Conservation (phyloP, 2,797 vertebrate genomes). For the Acanthis flammea region DNA sequence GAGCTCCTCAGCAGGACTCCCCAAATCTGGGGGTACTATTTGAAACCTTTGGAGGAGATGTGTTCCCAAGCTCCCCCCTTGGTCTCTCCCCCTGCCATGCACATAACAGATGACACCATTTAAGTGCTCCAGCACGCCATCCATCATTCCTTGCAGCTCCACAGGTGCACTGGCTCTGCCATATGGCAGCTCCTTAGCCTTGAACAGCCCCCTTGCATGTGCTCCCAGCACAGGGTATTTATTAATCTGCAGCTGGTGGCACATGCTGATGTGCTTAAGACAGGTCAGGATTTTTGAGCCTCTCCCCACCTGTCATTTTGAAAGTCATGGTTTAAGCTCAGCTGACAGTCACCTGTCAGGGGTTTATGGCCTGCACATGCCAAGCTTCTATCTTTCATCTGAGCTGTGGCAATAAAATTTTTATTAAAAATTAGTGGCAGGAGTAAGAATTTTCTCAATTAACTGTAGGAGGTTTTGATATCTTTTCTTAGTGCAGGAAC, state of each 20-base stretch:
- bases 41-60: neutral
- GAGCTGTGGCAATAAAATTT: neutral
- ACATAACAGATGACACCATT: slow-evolving; percentile 50
- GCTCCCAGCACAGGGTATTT: neutral
- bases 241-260: slow-evolving; percentile 3
- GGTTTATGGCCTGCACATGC: neutral
- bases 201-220: neutral
- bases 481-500: neutral
- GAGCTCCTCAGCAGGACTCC: neutral
- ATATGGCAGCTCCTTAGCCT: slow-evolving; percentile 41
- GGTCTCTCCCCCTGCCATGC: neutral
- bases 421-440: neutral
- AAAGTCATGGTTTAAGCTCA: neutral
- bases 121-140: slow-evolving; percentile 24
- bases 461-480: neutral
- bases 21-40: neutral
- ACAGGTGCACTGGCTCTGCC: slow-evolving; percentile 4
- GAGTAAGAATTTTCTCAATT: neutral
- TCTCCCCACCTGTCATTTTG: neutral
- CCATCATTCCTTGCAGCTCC: slow-evolving; percentile 43
- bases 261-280: slow-evolving; percentile 11
- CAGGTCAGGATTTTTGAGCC: neutral
- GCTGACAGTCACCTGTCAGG: neutral
- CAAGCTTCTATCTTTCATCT: neutral
- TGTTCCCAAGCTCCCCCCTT: fast-evolving